Evolutionary conservation across 2,888 invertebrate genomes (phyloP), one percentile per base, ranked within the genome.

Genomic region (Eulithis prunata): DNA sequence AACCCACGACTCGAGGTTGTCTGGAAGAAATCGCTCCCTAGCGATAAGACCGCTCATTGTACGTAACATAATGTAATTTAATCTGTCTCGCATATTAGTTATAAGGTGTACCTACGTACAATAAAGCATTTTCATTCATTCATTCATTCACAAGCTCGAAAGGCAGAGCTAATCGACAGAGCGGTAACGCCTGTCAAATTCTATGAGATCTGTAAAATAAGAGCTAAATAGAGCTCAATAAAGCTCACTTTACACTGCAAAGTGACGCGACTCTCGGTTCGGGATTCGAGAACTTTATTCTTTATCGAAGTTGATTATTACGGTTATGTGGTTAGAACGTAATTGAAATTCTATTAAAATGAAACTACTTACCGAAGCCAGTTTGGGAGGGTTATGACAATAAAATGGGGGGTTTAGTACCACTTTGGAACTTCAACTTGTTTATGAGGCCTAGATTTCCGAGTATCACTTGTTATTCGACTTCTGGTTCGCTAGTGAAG

Each of bases 291-390:
- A 73, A 70, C 74, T 75, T 75, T 71, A 70, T 73, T 70, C 74
- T 73, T 65, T 75, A 76, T 75, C 76, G 74, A 73, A 75, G 71
- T 74, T 75, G 72, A 77, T 73, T 72, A 70, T 72, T 71, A 76
- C 74, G 70, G 66, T 61, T 57, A 67, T 61, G 60, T 70, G 75
- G 65, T 71, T 69, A 68, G 62, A 66, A 55, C 59, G 67, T 66
- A 64, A 72, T 69, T 71, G 71, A 74, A 72, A 69, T 66, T 66
- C 68, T 71, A 70, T 74, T 60, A 60, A 60, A 64, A 64, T 71
- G 68, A 70, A 72, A 66, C 69, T 68, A 72, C 68, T 68, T 66
- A 64, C 32, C 43, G 49, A 45, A 32, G 14, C 53, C 12, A 47
- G 49, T 54, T 41, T 53, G 45, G 41, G 14, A 38, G 54, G 54